Evolutionary conservation across 2,888 invertebrate species (phyloP).

Genomic region (Drosophila paranaensis): DNA sequence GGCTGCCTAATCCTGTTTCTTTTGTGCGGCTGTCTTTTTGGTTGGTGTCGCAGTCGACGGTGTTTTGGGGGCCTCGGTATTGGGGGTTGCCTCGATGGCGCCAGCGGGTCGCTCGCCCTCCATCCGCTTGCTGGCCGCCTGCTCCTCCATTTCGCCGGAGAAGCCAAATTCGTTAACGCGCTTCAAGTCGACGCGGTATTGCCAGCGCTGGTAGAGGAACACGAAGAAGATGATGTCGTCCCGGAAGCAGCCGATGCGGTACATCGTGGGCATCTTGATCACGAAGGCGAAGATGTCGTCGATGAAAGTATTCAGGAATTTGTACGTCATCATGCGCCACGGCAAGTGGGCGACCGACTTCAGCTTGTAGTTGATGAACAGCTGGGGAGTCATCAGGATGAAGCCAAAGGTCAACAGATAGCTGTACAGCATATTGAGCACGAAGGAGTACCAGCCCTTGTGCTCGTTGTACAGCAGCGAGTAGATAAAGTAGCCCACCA

Average conservation of each 20-base stretch:
- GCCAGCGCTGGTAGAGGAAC: constrained; percentile 99
- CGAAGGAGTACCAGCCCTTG: constrained; percentile 99
- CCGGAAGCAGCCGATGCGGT: constrained; percentile 98
- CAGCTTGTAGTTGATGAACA: constrained; percentile 99
- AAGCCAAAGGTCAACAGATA: constrained; percentile 99
- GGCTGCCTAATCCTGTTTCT: constrained; percentile 82
- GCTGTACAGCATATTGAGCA: constrained; percentile 98
- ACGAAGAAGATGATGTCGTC: constrained; percentile 99
- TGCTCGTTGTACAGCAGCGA: constrained; percentile 98
- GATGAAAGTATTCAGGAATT: constrained; percentile 99
- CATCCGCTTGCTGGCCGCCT: constrained; percentile 64
- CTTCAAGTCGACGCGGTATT: constrained; percentile 97
- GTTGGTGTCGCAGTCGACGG: constrained; percentile 36
- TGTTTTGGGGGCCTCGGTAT: constrained; percentile 1
- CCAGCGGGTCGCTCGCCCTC: constrained; percentile 37
- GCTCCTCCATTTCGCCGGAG: constrained; percentile 92
- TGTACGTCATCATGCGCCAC: constrained; percentile 99
- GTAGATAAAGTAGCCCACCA: constrained; percentile 97
- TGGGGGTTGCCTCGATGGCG: constrained; percentile 51
- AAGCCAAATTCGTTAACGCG: constrained; percentile 99
- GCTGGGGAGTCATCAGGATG: constrained; percentile 99
- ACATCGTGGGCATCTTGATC: constrained; percentile 99
- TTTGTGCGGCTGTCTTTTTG: constrained; percentile 80
- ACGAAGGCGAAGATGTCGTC: constrained; percentile 99
- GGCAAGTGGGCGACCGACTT: constrained; percentile 99